phyloP scores from a whole-genome alignment of 2,797 vertebrate genomes.

The Otus scops region DNA sequence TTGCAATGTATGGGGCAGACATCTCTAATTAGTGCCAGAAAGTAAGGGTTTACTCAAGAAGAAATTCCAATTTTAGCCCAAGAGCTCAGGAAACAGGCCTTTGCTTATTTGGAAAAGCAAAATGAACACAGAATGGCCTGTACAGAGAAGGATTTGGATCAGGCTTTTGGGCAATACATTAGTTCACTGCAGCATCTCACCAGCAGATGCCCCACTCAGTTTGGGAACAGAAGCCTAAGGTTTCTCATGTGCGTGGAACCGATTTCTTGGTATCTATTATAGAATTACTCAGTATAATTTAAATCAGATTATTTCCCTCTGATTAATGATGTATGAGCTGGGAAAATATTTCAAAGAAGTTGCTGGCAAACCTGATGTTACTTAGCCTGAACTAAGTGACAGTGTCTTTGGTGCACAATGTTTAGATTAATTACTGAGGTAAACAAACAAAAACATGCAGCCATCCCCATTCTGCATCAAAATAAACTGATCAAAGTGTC shows the following conservation, averaged over 20 bases:
- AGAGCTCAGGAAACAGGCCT: neutral
- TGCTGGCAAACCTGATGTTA: neutral
- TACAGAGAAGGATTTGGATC: neutral
- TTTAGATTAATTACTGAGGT: neutral
- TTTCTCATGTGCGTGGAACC: neutral
- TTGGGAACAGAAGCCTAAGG: too few species aligned
- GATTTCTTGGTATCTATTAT: neutral
- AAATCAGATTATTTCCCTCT: neutral
- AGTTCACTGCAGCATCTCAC: neutral
- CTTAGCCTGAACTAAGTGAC: neutral
- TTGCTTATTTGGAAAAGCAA: neutral
- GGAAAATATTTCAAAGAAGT: neutral
- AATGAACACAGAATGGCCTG: neutral
- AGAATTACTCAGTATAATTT: neutral
- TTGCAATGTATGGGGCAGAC: neutral
- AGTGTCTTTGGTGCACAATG: neutral
- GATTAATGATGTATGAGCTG: neutral
- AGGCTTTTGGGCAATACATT: neutral
- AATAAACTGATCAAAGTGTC: neutral
- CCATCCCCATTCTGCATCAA: neutral
- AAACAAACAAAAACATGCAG: neutral
- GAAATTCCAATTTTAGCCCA: neutral
- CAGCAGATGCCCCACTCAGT: slow-evolving; percentile 54
- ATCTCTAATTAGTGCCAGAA: neutral
- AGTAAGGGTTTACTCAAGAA: neutral